phyloP scores from a whole-genome alignment of 2,888 invertebrate species.

The Willowsia nigromaculata region DNA sequence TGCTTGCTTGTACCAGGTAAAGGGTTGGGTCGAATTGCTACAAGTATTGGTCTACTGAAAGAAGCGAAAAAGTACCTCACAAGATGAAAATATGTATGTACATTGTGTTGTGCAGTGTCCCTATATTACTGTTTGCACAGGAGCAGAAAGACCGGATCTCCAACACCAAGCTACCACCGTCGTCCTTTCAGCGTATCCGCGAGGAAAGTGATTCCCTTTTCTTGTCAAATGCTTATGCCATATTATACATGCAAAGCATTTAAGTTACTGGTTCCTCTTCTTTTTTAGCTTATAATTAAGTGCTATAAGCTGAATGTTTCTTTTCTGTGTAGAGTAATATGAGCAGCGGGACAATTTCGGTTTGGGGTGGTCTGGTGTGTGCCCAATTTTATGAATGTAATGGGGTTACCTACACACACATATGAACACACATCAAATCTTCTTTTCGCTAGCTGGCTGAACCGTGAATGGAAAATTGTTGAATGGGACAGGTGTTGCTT shows the following conservation, averaged over 20 bases:
- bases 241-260: background rate
- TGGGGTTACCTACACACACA: background rate
- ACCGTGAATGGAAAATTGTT: constrained; percentile 63
- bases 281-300: background rate
- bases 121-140: constrained; percentile 43
- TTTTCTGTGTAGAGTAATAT: background rate
- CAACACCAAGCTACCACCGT: background rate
- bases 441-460: constrained; percentile 11
- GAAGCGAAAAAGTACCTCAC: background rate
- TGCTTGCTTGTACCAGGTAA: too few relatives aligned
- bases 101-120: background rate
- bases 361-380: constrained; percentile 1
- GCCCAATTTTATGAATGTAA: constrained; percentile 49
- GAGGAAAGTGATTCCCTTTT: background rate
- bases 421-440: constrained; percentile 2
- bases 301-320: background rate
- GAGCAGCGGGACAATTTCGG: constrained; percentile 29
- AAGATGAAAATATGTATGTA: too few relatives aligned
- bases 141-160: constrained; percentile 18
- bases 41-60: background rate
- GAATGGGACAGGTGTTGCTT: constrained; percentile 68
- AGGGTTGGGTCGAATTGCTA: background rate
- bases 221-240: background rate
- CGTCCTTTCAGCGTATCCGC: background rate
- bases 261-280: background rate